Evolutionary conservation across 2,888 invertebrate species (phyloP), one percentile per base, ranked within the genome.

Genomic region (Aphrophora alni): DNA sequence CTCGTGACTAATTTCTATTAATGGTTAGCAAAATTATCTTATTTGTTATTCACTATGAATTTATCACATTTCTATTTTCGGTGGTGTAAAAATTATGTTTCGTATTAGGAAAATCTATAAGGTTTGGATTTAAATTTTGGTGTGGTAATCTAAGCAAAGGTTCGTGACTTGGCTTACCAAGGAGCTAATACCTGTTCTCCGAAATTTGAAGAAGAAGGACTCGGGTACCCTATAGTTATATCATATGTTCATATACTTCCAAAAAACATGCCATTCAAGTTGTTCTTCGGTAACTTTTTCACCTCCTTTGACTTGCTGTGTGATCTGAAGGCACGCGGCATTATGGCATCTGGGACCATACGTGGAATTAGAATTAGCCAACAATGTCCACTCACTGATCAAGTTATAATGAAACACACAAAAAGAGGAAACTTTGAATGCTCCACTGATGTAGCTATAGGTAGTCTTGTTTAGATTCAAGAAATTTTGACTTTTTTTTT

Each of bases 211-310:
- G 26, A 38, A n/a, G 25, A 38, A n/a, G 33, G n/a, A 38, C 74
- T 74, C 17, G 74, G 74, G 25, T 74, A 74, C 38, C n/a, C 33
- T 33, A 28, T 76, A 27, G 59, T 76, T 59, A 76, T 76, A 44
- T 51, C 76, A 25, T 76, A 76, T 21, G 59, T 26, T 59, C 44
- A 76, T 26, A 25, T 24, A 21, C 33, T 76, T 26, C 51, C 44
- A 14, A 33, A 33, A 33, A 10, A 25, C 21, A 25, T 51, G 10
- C 76, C 26, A 51, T 76, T 51, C 25, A 44, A 7, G 14, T 25
- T 76, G 14, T 76, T 51, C 24, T 76, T 76, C 51, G 59, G 44
- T 14, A 76, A 74, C 38, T 74, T 81, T 69, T 71, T 71, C 38
- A 74, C 74, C 4, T 74, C 33, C 25, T 74, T 74, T 24, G 33